Percentiles rank a stretch among this genome's conserved stretches.
These are phyloP conservation scores for Mirza zaza DNA, from an alignment of 2,113 vertebrate genomes.

Conservation along the genomic window DNA sequence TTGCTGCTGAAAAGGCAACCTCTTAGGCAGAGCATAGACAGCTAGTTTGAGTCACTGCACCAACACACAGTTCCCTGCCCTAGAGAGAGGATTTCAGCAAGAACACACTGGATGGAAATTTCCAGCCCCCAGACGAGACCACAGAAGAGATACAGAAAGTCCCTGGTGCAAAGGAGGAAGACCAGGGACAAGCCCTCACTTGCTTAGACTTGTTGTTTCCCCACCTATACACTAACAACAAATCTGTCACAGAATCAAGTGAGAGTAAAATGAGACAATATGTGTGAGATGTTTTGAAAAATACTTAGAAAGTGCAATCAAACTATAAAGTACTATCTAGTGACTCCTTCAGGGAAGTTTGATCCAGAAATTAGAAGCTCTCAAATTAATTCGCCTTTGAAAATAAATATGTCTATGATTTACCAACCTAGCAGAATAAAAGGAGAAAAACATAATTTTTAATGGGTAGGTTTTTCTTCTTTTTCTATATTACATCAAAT, in stretches of 20 bases:
- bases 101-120: not conserved
- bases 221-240: not conserved
- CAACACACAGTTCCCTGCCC: not conserved
- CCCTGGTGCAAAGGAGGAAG: not conserved
- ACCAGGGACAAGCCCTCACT: not conserved
- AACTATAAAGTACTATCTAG: not conserved
- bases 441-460: not conserved
- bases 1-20: not conserved
- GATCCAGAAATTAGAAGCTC: not conserved
- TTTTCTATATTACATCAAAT: not conserved
- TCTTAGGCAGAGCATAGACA: not conserved
- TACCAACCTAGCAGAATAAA: constrained; percentile 34
- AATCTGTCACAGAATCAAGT: not conserved
- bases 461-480: not conserved
- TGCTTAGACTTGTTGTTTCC: not conserved
- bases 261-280: constrained; percentile 22
- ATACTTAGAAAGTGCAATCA: not conserved
- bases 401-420: constrained; percentile 40
- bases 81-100: not conserved
- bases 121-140: not conserved
- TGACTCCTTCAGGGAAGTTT: constrained; percentile 6
- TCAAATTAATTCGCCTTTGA: constrained; percentile 50
- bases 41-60: constrained; percentile 35
- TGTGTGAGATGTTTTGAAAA: not conserved
- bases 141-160: not conserved